Conservation (phyloP, 2,113 vertebrate species). For the Ictalurus furcatus region DNA sequence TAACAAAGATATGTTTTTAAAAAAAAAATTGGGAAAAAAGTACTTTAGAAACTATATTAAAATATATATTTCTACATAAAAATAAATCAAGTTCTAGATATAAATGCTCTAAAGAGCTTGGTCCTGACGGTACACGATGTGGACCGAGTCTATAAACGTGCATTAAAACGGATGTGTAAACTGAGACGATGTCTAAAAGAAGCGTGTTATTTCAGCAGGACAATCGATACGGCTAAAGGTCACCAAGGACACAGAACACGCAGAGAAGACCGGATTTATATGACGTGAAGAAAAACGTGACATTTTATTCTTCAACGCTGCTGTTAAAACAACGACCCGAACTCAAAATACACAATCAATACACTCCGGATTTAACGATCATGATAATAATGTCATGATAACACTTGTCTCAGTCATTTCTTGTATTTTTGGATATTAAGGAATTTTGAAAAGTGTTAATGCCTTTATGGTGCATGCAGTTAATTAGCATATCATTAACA, state of each 20-base stretch:
- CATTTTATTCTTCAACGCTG: no score
- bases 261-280: neutral
- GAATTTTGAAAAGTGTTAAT: neutral
- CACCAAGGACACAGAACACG: neutral
- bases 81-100: neutral
- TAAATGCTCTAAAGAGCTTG: neutral
- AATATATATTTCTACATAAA: neutral
- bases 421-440: neutral
- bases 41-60: neutral
- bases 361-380: neutral
- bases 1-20: no score
- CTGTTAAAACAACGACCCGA: neutral
- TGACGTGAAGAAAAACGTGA: neutral
- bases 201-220: neutral
- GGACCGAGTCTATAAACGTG: neutral
- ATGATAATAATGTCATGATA: no score
- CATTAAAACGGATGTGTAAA: neutral
- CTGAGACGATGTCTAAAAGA: neutral
- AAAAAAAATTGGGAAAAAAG: no score
- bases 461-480: no score
- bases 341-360: neutral
- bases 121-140: neutral
- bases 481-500: neutral
- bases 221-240: neutral
- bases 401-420: neutral